phyloP scores from a whole-genome alignment of 2,797 vertebrate genomes.

The Danio choprae region DNA sequence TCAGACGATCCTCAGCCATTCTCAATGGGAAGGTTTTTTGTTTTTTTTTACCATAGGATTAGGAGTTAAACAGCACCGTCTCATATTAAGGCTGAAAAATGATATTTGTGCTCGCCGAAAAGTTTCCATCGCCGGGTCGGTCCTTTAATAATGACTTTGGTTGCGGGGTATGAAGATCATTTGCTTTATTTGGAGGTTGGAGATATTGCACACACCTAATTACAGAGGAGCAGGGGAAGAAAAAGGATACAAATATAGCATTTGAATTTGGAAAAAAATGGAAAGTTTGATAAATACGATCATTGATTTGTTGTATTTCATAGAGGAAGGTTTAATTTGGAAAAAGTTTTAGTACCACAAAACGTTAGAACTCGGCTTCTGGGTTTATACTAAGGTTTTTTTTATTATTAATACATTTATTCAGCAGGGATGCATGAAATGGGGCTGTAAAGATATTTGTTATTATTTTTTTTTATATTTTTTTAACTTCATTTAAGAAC shows the following conservation, averaged over 20 bases:
- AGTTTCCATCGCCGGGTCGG: slow-evolving; percentile 57
- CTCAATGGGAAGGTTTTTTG: slow-evolving; percentile 42
- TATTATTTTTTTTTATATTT: too few relatives aligned
- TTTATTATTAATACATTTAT: neutral
- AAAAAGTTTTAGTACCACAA: neutral
- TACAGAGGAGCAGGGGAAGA: slow-evolving; percentile 68
- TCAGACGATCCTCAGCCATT: slow-evolving; percentile 50
- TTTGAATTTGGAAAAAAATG: slow-evolving; percentile 53
- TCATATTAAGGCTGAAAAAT: slow-evolving; percentile 72
- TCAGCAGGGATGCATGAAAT: neutral
- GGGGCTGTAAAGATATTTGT: too few relatives aligned
- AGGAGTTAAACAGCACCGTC: slow-evolving; percentile 55
- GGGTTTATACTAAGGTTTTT: neutral
- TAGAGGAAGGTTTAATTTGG: neutral
- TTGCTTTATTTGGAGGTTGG: slow-evolving; percentile 64
- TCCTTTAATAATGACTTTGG: slow-evolving; percentile 73
- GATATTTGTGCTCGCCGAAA: slow-evolving; percentile 66
- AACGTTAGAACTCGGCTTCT: neutral
- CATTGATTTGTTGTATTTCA: slow-evolving; percentile 2
- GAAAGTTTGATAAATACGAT: slow-evolving; percentile 54
- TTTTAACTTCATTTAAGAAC: too few relatives aligned
- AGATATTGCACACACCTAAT: slow-evolving; percentile 75
- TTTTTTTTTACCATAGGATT: slow-evolving; percentile 52
- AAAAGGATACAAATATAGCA: slow-evolving; percentile 64
- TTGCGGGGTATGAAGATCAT: slow-evolving; percentile 76